Percentiles rank a stretch among this genome's conserved stretches.
phyloP scores from a whole-genome alignment of 2,113 vertebrate species.

The Protobothrops flavoviridis region DNA sequence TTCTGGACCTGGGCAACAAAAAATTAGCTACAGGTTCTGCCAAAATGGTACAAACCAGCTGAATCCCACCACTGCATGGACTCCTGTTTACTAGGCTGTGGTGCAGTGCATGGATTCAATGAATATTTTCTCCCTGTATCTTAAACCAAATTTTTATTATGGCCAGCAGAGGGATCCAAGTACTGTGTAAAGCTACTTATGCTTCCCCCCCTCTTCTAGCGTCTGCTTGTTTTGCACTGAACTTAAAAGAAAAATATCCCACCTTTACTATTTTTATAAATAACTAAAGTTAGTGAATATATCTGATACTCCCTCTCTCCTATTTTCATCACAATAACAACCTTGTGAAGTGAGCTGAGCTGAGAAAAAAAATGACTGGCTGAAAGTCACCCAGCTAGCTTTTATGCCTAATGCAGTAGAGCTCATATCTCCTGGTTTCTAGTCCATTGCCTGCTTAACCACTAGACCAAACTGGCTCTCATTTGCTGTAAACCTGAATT shows the following conservation, averaged over 20 bases:
- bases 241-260: no score
- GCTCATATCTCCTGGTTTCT: not conserved
- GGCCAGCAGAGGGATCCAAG: not conserved
- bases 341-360: not conserved
- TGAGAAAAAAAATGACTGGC: not conserved
- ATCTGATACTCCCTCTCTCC: no score
- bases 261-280: no score
- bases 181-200: not conserved
- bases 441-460: not conserved
- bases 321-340: not conserved
- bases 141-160: not conserved
- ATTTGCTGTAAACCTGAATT: not conserved
- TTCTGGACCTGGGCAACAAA: no score
- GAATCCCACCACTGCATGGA: not conserved
- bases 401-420: not conserved
- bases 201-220: not conserved
- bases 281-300: no score
- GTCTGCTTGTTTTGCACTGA: no score
- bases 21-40: no score
- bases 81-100: not conserved
- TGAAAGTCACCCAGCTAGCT: not conserved
- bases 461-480: not conserved
- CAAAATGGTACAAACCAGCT: no score
- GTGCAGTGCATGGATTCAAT: not conserved
- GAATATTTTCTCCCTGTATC: not conserved